A percentile compares a stretch with the other conserved stretches of the same genome.
These are phyloP conservation scores for Coryphaenoides rupestris DNA, from an alignment of 2,113 vertebrate genomes.

Conservation along the genomic window DNA sequence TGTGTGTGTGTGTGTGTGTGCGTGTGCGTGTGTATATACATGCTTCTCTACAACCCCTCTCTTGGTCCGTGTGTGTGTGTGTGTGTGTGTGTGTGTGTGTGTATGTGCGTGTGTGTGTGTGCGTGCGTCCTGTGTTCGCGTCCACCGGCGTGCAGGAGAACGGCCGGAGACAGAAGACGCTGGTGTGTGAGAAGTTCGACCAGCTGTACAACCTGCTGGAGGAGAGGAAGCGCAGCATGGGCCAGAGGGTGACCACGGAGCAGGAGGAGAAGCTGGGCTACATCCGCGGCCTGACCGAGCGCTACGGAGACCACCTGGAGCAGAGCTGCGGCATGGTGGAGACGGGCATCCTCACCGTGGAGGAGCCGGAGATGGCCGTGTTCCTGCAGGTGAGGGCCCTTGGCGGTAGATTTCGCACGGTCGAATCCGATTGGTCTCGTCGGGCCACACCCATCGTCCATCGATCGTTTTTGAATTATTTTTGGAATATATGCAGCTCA, in stretches of 20 bases:
- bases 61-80: no score
- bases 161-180: constrained; percentile 86
- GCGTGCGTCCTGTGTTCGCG: no score
- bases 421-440: no score
- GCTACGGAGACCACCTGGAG: constrained; percentile 89
- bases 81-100: neutral
- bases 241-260: constrained; percentile 83
- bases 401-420: no score
- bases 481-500: no score
- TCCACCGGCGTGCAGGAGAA: no score
- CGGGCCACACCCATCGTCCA: no score
- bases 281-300: constrained; percentile 82
- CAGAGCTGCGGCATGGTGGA: constrained; percentile 87
- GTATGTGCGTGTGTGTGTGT: neutral
- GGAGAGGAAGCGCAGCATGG: constrained; percentile 88
- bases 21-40: no score
- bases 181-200: constrained; percentile 94
- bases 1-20: no score
- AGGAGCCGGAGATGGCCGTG: constrained; percentile 92
- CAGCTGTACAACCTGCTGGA: constrained; percentile 87
- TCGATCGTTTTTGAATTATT: no score
- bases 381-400: constrained; percentile 98
- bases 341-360: constrained; percentile 91
- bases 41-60: no score
- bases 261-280: constrained; percentile 91